A percentile compares a stretch with the other conserved stretches of the same genome.
Evolutionary conservation across 2,113 vertebrate genomes (phyloP).

Genomic region (Chunga burmeisteri): DNA sequence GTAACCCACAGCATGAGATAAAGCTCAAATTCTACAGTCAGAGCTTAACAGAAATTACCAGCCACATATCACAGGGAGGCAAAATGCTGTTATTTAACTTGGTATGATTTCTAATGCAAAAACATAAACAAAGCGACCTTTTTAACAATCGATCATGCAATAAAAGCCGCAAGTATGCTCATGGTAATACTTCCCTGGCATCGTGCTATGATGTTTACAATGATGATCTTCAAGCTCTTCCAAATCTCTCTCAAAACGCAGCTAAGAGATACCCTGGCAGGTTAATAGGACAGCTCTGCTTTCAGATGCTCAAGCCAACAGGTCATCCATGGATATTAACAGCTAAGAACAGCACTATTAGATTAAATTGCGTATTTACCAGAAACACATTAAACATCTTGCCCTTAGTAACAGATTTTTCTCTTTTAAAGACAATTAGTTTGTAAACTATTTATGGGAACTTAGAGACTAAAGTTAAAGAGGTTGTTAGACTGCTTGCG

Average conservation of each 20-base stretch:
- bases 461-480: background rate
- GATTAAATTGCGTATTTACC: constrained; percentile 23
- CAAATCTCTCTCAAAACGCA: background rate
- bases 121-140: background rate
- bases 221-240: background rate
- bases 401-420: background rate
- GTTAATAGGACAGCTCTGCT: constrained; percentile 17
- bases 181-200: background rate
- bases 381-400: background rate
- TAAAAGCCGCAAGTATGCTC: background rate
- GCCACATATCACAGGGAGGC: background rate
- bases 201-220: background rate
- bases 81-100: background rate
- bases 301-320: background rate
- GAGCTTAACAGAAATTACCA: background rate
- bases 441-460: constrained; percentile 6
- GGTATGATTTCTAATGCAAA: background rate
- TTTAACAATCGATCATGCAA: background rate
- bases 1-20: background rate
- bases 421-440: constrained; percentile 19
- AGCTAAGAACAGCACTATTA: background rate
- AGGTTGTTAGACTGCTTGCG: background rate
- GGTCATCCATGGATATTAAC: background rate
- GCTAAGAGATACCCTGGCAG: background rate
- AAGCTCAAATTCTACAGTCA: background rate